Evolutionary conservation across 2,888 invertebrate species (phyloP).

Genomic region (Parnassius orleans): DNA sequence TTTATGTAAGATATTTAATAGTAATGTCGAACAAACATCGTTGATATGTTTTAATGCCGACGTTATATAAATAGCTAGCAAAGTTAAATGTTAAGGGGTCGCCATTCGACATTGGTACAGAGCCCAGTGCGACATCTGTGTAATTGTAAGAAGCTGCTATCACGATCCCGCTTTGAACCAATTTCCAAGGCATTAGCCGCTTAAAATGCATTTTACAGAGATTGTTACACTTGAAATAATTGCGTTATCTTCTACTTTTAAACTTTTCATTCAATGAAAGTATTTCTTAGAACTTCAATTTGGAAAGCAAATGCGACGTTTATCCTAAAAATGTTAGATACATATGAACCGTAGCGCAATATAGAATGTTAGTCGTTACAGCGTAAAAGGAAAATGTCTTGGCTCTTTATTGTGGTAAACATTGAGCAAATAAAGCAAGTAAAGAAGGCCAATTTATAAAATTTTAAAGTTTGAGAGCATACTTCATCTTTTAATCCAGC

Average conservation of each 20-base stretch:
- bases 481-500: slow-evolving; percentile 55
- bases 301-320: slow-evolving; percentile 8
- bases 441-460: slow-evolving; percentile 33
- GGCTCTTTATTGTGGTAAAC: slow-evolving; percentile 16
- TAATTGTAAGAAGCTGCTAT: slow-evolving; percentile 63
- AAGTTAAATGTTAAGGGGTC: slow-evolving; percentile 48
- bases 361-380: slow-evolving; percentile 18
- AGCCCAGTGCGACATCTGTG: slow-evolving; percentile 61
- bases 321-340: slow-evolving; percentile 13
- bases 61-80: slow-evolving; percentile 37
- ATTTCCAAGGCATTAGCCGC: slow-evolving; percentile 70
- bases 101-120: slow-evolving; percentile 44
- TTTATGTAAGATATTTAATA: too few relatives aligned
- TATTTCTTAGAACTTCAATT: slow-evolving; percentile 12
- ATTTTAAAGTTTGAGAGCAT: slow-evolving; percentile 52
- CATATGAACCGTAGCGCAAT: slow-evolving; percentile 5
- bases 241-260: slow-evolving; percentile 46
- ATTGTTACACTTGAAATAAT: slow-evolving; percentile 62
- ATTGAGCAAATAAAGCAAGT: slow-evolving; percentile 22
- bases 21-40: too few relatives aligned
- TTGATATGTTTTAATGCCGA: too few relatives aligned
- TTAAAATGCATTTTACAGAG: slow-evolving; percentile 69
- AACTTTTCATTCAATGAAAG: slow-evolving; percentile 38
- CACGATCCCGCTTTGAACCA: slow-evolving; percentile 60
- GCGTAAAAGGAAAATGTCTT: slow-evolving; percentile 32